Evolutionary conservation across 2,113 vertebrate genomes (phyloP), one percentile per base, ranked within the genome.

Genomic region (Aleadryas rufinucha): DNA sequence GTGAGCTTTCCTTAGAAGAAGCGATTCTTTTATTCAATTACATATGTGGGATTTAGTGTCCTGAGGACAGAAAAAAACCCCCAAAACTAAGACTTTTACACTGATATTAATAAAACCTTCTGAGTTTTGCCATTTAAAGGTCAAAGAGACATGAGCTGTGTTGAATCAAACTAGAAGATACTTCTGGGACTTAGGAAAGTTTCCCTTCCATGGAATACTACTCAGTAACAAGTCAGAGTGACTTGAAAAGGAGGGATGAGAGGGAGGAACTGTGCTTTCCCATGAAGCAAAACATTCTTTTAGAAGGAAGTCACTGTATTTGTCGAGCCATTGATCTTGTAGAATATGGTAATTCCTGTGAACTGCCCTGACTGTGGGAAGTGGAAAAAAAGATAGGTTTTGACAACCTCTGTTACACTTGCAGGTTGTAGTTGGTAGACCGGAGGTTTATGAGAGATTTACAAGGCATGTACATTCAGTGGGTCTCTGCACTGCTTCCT

Each of bases 101-200:
- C 6, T 68, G 27, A 78, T 85, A 81, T 41, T 89, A 94, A 95
- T 80, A 91, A 85, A 83, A 89, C 45, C 53, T n/a, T 88, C 72
- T 31, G 66, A 74, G 20, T 89, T 90, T 79, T 87, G 45, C 75
- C 87, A 72, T 94, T 95, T 94, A 94, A 92, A 92, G 81, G 84
- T 95, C 87, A 88, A 75, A 88, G 11, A 80, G 75, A 56, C 65
- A 71, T 61, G 17, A 87, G 31, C 44, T 60, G 24, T 37, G 23
- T 70, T 93, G 85, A 83, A 65, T 70, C 24, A 87, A 94, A 33
- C 26, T 28, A 69, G 33, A 77, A 76, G 60, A 41, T 71, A 64
- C 64, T 54, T 42, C 42, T 57, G 47, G 52, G 64, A 92, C 30
- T 76, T 21, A 39, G 53, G 75, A 87, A 86, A 74, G 13, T 9